Conservation (phyloP, 2,113 vertebrate species). For the Sturnira hondurensis region DNA sequence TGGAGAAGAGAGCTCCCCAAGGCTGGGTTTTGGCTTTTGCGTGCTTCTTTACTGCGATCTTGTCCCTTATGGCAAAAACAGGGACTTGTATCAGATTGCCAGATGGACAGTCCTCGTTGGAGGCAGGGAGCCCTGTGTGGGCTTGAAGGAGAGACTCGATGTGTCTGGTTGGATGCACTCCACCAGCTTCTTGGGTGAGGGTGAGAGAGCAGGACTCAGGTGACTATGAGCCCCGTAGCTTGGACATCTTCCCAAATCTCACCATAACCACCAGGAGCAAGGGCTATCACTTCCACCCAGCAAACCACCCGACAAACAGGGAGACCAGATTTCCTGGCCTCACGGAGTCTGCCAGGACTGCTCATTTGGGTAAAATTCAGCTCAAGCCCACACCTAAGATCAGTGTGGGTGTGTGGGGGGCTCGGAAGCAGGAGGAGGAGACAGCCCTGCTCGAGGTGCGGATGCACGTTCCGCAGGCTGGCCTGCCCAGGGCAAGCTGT, state of each 20-base stretch:
- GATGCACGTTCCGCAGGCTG: rapidly evolving
- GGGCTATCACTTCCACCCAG: background rate
- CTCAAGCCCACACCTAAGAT: background rate
- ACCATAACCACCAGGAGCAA: background rate
- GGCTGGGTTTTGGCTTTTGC: background rate
- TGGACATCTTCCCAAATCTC: background rate
- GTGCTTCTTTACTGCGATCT: background rate
- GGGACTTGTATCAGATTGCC: background rate
- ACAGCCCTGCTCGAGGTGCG: too few species aligned
- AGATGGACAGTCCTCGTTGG: background rate
- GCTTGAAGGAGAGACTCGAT: background rate
- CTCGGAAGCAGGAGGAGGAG: background rate
- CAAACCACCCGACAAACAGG: background rate
- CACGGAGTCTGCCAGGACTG: background rate
- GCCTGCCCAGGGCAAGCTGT: too few species aligned
- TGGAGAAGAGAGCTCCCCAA: background rate
- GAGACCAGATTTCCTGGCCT: background rate
- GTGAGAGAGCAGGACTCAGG: background rate
- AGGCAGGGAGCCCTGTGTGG: background rate
- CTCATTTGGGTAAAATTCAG: rapidly evolving
- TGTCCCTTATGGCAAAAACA: background rate
- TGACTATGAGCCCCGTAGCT: background rate
- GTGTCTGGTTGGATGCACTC: background rate
- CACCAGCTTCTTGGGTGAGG: background rate
- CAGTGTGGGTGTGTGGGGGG: background rate